Base-by-base conservation (phyloP, 2,888 invertebrate species). In the Leptinotarsa rubiginosa region DNA sequence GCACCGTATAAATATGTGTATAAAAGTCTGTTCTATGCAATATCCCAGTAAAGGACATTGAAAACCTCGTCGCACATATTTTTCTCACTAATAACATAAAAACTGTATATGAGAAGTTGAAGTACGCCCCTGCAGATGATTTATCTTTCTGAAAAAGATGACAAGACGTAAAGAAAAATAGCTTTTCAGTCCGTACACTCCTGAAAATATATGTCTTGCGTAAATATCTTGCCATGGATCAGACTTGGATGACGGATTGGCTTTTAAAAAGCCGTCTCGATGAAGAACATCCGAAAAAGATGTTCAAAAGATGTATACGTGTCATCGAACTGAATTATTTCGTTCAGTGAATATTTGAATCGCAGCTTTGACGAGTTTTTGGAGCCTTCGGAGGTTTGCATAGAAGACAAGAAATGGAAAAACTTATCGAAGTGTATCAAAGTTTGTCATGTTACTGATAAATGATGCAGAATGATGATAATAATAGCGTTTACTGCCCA, bases 171-270 rank as follows among this genome's bases (percentile, higher is more conserved):
- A 15, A 56, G 56, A 56, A 56, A 56, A 56, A 56, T 56, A 56
- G 56, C 56, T 56, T 56, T 56, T 15, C 56, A 56, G 22, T 56
- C 56, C 56, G 13, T 56, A 13, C 56, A 56, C 25, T 56, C 56
- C 4, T 15, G 56, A 56, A 56, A 56, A 25, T 56, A 22, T 56
- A 56, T 25, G 13, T 56, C 25, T 56, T 15, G 56, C 13, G 56
- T 56, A 22, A 56, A 56, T 56, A 56, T 56, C 56, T 4, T 56
- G 15, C 56, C 22, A 1, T 56, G 56, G 22, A 56, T 22, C 56
- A 56, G 56, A 56, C 56, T 25, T 4, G 3, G 15, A 56, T 56
- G 56, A 56, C 56, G 56, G 56, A 56, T 22, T 56, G 56, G 56
- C 56, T 56, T 56, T 56, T 22, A 56, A 4, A 22, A 56, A 56